phyloP scores from a whole-genome alignment of 2,888 invertebrate species.

The Biston stratarius region DNA sequence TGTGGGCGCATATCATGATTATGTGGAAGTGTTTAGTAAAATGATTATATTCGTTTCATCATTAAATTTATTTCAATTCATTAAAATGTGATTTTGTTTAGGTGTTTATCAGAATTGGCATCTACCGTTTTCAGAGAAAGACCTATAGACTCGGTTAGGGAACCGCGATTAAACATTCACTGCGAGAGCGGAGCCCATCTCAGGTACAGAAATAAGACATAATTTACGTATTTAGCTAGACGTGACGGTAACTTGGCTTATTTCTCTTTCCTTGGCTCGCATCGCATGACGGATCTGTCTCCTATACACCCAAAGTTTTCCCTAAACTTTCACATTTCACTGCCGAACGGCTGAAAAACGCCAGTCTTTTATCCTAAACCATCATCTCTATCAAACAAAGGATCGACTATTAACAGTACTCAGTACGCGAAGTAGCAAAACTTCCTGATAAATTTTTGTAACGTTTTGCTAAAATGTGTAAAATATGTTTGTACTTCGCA shows the following conservation, averaged over 20 bases:
- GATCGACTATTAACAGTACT: neutral
- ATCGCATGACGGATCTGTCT: slow-evolving; percentile 20
- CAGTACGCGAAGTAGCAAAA: neutral
- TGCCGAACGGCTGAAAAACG: neutral
- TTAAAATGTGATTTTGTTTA: slow-evolving; percentile 8
- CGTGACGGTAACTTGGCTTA: slow-evolving; percentile 12
- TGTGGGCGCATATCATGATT: slow-evolving; percentile 26
- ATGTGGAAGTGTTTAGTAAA: neutral
- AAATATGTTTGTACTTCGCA: neutral
- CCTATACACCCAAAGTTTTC: neutral
- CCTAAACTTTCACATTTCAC: slow-evolving; percentile 7
- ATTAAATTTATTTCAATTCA: neutral
- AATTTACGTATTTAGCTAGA: slow-evolving; percentile 17
- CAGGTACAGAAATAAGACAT: slow-evolving; percentile 14
- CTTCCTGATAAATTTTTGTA: neutral
- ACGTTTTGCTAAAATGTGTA: neutral
- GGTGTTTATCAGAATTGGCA: slow-evolving; percentile 26
- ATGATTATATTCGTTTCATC: neutral
- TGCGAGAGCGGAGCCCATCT: slow-evolving; percentile 7
- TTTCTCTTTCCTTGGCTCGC: slow-evolving; percentile 23
- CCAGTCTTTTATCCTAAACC: slow-evolving; percentile 1
- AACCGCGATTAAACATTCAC: slow-evolving; percentile 16
- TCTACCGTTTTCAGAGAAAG: slow-evolving; percentile 31
- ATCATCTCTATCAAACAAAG: neutral
- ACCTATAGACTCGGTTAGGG: slow-evolving; percentile 24